A percentile compares a stretch with the other conserved stretches of the same genome.
Evolutionary conservation across 2,797 vertebrate species (phyloP).

Genomic region (Macrochelys suwanniensis): DNA sequence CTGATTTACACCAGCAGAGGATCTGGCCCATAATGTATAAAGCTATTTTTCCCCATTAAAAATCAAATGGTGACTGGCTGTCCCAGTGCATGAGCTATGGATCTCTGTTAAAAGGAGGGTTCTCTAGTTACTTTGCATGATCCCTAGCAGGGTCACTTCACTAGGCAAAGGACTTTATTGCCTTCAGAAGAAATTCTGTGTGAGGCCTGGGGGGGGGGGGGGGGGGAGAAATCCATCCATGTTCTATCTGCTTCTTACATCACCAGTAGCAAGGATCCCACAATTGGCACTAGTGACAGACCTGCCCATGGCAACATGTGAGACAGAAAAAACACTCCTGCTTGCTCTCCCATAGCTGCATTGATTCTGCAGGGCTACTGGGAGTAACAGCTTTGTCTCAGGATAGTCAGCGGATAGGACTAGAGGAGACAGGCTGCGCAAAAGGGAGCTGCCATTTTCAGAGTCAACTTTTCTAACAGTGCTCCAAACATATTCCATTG

Average conservation of each 20-base stretch:
- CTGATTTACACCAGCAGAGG: not conserved
- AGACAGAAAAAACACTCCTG: not conserved
- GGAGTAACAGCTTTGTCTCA: fast-evolving
- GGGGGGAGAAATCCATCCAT: not conserved
- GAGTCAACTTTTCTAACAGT: not conserved
- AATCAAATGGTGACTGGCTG: not conserved
- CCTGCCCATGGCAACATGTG: not conserved
- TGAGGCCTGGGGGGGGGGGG: constrained; percentile 8
- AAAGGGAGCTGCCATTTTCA: fast-evolving
- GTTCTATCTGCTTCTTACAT: not conserved
- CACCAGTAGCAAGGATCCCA: not conserved
- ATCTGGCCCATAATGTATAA: not conserved
- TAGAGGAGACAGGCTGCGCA: not conserved
- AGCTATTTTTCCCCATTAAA: not conserved
- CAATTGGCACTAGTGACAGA: not conserved
- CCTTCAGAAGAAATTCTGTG: not conserved
- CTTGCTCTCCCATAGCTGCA: not conserved
- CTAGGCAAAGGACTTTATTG: not conserved
- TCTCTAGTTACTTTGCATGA: not conserved
- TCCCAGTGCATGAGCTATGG: not conserved
- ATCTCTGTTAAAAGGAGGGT: not conserved
- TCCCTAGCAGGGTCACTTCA: not conserved
- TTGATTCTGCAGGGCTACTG: not conserved
- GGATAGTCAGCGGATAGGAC: not conserved
- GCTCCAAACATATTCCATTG: not conserved